Evolutionary conservation across 2,113 vertebrate species (phyloP), one percentile per base, ranked within the genome.

Genomic region (Tachysurus vachellii): DNA sequence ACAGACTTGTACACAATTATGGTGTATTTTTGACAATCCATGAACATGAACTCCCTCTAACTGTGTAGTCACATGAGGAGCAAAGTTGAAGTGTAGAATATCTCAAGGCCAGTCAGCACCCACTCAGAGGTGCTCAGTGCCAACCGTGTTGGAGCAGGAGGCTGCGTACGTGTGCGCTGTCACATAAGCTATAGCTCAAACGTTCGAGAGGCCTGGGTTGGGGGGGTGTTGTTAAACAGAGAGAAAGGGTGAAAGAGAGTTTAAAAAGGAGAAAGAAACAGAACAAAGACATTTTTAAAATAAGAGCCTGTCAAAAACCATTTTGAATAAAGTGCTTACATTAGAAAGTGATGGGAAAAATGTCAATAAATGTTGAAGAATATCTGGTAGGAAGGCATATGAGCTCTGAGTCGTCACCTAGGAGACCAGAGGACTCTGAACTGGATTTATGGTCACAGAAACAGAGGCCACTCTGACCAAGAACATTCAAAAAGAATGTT

Each of bases 101-200:
- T 26, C 80, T 90, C 88, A 90, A 90, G 84, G 86, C 82, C 57
- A 83, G 88, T 76, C 89, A 50, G 88, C 87, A 89, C 81, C 88
- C 86, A 64, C 28, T 73, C 86, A 70, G 50, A 83, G 82, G 81
- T 80, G 50, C 89, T 91, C 66, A 88, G 88, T 85, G 88, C 90
- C 92, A 94, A 90, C 88, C 91, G 89, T 88, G 90, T 75, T 71
- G 89, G 85, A 92, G 86, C 87, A 91, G 88, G 89, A 93, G 92
- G 88, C 89, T 91, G 93, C 89, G 88, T 94, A 94, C 94, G 91
- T 95, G 94, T 94, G 91, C 64, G 6, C 61, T 88, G 90, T 91
- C 95, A 94, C 94, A 93, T 91, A 92, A 47, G 28, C 84, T 79
- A 61, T 26, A 86, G 82, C 36, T 61, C 10, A 61, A 42, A 81